Percentiles rank a stretch among this genome's conserved stretches.
These are phyloP conservation scores for Orbicella faveolata DNA, from an alignment of 64 coral and sea anemone genomes.

Conservation along the genomic window DNA sequence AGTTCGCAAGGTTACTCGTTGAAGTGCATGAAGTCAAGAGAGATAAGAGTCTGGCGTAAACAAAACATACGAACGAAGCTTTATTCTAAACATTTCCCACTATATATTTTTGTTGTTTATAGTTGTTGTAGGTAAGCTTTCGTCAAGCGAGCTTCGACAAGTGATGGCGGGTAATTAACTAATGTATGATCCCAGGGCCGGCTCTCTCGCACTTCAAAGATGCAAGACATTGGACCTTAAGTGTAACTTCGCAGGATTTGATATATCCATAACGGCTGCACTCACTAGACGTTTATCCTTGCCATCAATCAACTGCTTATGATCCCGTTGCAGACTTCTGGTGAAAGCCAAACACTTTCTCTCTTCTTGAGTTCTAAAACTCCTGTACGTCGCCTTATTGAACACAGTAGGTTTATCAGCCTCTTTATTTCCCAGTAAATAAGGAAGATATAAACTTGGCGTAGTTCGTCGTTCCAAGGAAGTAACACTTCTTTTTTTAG, in stretches of 20 bases:
- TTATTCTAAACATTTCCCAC: no score
- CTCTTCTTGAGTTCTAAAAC: conserved; percentile 53
- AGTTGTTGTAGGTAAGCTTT: no score
- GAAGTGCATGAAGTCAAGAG: no score
- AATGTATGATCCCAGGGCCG: no score
- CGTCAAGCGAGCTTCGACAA: no score
- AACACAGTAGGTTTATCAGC: neutral
- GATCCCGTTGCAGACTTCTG: conserved; percentile 20
- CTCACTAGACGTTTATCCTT: neutral
- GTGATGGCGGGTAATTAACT: no score
- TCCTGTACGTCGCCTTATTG: neutral
- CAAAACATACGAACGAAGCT: no score
- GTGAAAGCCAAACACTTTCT: conserved; percentile 45
- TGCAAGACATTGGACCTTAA: neutral
- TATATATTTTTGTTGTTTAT: no score
- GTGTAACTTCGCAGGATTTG: conserved; percentile 34
- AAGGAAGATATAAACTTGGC: neutral
- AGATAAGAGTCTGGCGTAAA: no score
- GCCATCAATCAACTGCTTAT: neutral
- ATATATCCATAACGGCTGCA: conserved; percentile 41
- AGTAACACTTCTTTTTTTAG: neutral
- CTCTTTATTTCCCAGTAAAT: conserved; percentile 9
- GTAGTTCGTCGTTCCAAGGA: neutral
- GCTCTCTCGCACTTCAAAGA: conserved; percentile 2
- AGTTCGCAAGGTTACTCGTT: no score